phyloP scores from a whole-genome alignment of 64 coral and sea anemone species.

The Montipora sp. region DNA sequence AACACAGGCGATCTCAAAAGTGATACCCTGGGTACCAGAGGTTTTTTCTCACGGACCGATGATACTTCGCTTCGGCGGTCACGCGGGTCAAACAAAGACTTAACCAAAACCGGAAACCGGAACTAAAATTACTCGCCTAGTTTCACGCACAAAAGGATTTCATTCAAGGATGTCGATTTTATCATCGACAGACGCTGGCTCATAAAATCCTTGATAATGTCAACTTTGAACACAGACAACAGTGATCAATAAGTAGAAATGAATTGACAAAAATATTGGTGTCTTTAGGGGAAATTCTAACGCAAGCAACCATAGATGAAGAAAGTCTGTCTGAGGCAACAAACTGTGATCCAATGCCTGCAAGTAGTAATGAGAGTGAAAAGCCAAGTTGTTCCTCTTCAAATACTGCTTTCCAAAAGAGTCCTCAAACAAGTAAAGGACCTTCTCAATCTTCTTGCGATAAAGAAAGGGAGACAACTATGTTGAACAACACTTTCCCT shows the following conservation, averaged over 20 bases:
- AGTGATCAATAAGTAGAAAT: slow-evolving; percentile 28
- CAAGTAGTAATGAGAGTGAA: slow-evolving; percentile 52
- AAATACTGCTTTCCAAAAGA: slow-evolving; percentile 40
- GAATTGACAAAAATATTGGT: slow-evolving; percentile 17
- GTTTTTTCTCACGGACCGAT: slow-evolving; percentile 47
- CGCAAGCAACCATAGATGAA: slow-evolving; percentile 7
- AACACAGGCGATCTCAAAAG: slow-evolving; percentile 73
- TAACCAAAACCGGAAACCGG: slow-evolving; percentile 13
- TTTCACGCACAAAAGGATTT: slow-evolving; percentile 54
- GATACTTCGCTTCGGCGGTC: slow-evolving; percentile 43
- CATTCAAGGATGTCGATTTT: slow-evolving; percentile 48
- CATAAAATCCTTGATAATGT: slow-evolving; percentile 57
- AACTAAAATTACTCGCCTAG: slow-evolving; percentile 41
- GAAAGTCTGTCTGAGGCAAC: slow-evolving; percentile 46
- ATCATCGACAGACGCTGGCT: slow-evolving; percentile 47
- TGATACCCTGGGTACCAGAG: slow-evolving; percentile 58
- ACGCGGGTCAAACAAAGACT: slow-evolving; percentile 29
- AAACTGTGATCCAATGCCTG: slow-evolving; percentile 50
- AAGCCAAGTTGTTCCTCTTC: slow-evolving; percentile 59
- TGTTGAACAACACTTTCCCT: slow-evolving; percentile 51
- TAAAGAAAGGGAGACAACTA: slow-evolving; percentile 51
- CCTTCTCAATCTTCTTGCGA: slow-evolving; percentile 33
- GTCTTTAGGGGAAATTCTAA: neutral
- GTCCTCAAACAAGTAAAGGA: slow-evolving; percentile 35
- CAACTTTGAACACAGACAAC: slow-evolving; percentile 51